phyloP scores from a whole-genome alignment of 2,888 invertebrate genomes.

The Drosophila pseudotalamancana region DNA sequence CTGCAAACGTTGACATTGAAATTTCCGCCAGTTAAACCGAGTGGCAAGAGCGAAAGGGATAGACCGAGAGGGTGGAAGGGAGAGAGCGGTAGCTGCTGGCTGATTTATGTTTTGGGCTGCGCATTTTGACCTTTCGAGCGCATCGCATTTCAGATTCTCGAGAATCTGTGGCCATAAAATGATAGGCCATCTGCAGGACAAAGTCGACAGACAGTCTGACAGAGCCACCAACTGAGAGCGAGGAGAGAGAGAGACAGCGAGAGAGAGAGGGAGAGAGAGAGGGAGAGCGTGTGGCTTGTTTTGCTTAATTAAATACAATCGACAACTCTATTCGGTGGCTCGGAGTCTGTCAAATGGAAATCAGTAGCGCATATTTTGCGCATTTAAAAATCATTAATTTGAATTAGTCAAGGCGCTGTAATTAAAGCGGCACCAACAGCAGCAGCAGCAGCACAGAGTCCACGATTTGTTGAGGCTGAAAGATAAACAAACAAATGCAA shows the following conservation, averaged over 20 bases:
- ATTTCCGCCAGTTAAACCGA: slow-evolving; percentile 8
- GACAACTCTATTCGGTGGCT: slow-evolving; percentile 65
- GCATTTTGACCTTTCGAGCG: slow-evolving; percentile 60
- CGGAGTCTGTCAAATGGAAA: slow-evolving; percentile 44
- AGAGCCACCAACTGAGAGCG: not conserved
- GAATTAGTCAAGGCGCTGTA: slow-evolving; percentile 64
- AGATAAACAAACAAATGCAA: slow-evolving; percentile 66
- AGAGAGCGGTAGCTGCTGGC: slow-evolving; percentile 2
- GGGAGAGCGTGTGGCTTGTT: not conserved
- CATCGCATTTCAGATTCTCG: slow-evolving; percentile 63
- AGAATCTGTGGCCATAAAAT: slow-evolving; percentile 43
- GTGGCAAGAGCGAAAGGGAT: not conserved
- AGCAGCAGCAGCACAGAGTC: slow-evolving; percentile 10
- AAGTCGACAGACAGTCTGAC: slow-evolving; percentile 26
- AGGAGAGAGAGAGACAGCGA: not conserved
- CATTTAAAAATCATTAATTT: slow-evolving; percentile 81
- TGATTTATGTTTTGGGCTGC: slow-evolving; percentile 48
- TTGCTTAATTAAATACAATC: slow-evolving; percentile 71
- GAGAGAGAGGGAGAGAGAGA: not conserved
- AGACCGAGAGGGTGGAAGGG: not conserved
- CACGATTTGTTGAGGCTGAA: slow-evolving; percentile 27
- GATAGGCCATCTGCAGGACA: slow-evolving; percentile 60
- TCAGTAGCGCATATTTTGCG: slow-evolving; percentile 76
- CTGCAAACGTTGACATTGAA: slow-evolving; percentile 55
- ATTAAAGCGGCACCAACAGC: slow-evolving; percentile 61